Conservation (phyloP, 2,797 vertebrate species). For the Gymnodraco acuticeps region DNA sequence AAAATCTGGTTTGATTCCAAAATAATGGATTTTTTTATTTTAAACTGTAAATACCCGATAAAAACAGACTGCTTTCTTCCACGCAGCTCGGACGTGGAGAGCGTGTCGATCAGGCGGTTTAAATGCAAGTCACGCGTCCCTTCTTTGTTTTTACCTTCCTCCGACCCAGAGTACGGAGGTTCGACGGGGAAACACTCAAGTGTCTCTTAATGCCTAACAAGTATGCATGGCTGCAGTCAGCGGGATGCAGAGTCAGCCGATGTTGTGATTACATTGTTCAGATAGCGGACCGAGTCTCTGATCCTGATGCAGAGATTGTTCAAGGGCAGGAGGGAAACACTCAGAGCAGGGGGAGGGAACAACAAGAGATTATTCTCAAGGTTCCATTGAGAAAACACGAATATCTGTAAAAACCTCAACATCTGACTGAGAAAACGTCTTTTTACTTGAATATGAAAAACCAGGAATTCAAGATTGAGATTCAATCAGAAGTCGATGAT, state of each 20-base stretch:
- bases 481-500: neutral
- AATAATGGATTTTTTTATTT: no score
- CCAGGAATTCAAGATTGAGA: neutral
- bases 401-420: neutral
- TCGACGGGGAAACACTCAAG: conserved; percentile 50
- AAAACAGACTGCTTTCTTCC: neutral
- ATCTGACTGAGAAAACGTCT: neutral
- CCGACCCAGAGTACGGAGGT: conserved; percentile 19
- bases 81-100: conserved; percentile 8
- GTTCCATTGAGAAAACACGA: no score
- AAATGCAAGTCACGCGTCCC: conserved; percentile 34
- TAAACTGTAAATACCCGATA: neutral
- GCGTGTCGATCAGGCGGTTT: conserved; percentile 25
- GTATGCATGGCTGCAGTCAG: conserved; percentile 50
- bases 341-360: neutral
- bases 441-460: neutral
- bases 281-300: conserved; percentile 34
- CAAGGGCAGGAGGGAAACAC: conserved; percentile 30
- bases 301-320: conserved; percentile 28
- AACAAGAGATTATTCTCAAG: neutral
- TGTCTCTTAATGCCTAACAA: conserved; percentile 61
- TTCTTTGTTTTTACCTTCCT: conserved; percentile 21
- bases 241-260: conserved; percentile 55
- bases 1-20: no score
- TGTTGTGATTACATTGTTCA: conserved; percentile 60